Evolutionary conservation across 2,888 invertebrate species (phyloP), one percentile per base, ranked within the genome.

Genomic region (Chaetogeoica ovagalla): DNA sequence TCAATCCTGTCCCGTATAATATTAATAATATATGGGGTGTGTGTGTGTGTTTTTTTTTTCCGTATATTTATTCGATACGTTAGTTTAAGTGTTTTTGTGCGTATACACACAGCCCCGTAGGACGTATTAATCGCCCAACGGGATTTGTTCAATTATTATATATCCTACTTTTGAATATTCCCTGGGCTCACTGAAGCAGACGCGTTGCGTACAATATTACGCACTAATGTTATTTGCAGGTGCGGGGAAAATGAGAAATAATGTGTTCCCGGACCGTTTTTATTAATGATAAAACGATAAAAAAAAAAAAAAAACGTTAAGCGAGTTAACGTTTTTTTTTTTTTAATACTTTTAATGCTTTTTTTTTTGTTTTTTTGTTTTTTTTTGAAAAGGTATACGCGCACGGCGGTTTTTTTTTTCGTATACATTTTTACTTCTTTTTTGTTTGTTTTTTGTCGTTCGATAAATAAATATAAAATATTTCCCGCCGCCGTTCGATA

Each of bases 301-400:
- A 19, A 39, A 39, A 17, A 4, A 63, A 37, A 63, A 17, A 39
- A n/a, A 74, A 39, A 65, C 73, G 63, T 37, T 21, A 55, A 74
- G 74, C 74, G 74, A 74, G 39, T 65, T 57, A 74, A 74, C 74
- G 55, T 74, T 74, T 74, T 30, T 74, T 74, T 37, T 74, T 74
- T 74, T 30, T 74, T 74, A 74, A 74, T 74, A 74, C 74, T 55
- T 74, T 74, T 74, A 74, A 74, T 74, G 74, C 30, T 30, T 30
- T 30, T 30, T 30, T 74, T 55, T 65, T 55, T 37, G 62, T n/a
- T 21, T n/a, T 19, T 52, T 15, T n/a, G n/a, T 13, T n/a, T 21
- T n/a, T 19, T 52, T 15, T n/a, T 15, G 13, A 30, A 73, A n/a
- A 62, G 72, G 72, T 23, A 43, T n/a, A n/a, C n/a, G n/a, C 30